Evolutionary conservation across 2,888 invertebrate genomes (phyloP).

Genomic region (Ormyrus nitidulus): DNA sequence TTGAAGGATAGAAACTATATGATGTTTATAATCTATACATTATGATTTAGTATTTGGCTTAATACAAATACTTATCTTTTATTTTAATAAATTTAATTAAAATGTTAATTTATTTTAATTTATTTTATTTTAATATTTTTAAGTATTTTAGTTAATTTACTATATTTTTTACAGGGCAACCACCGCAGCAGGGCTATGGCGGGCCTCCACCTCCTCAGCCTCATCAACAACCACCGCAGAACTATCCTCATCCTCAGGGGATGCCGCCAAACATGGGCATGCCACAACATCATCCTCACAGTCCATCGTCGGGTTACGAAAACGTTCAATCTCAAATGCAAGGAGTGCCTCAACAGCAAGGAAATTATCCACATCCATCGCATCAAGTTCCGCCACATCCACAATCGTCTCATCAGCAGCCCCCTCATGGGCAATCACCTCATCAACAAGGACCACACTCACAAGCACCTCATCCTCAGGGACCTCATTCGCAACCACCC

Average conservation of each 20-base stretch:
- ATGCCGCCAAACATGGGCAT: slow-evolving; percentile 77
- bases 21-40: background rate
- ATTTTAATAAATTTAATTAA: too few species aligned
- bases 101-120: too few species aligned
- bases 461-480: slow-evolving; percentile 66
- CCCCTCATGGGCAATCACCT: slow-evolving; percentile 63
- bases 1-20: background rate
- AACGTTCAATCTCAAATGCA: slow-evolving; percentile 55
- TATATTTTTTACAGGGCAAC: slow-evolving; percentile 42
- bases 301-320: slow-evolving; percentile 66
- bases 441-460: slow-evolving; percentile 67
- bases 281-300: slow-evolving; percentile 70
- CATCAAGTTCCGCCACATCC: slow-evolving; percentile 63
- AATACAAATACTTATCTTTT: too few species aligned
- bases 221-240: slow-evolving; percentile 80
- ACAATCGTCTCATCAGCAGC: slow-evolving; percentile 63
- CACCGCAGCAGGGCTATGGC: slow-evolving; percentile 61
- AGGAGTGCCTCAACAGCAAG: slow-evolving; percentile 54
- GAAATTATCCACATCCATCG: slow-evolving; percentile 61
- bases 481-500: slow-evolving; percentile 70
- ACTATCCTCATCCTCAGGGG: slow-evolving; percentile 79
- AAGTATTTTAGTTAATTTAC: slow-evolving; percentile 1
- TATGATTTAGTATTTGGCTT: too few species aligned
- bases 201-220: slow-evolving; percentile 74
- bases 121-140: background rate